Evolutionary conservation across 2,888 invertebrate species (phyloP), one percentile per base, ranked within the genome.

Genomic region (Caenorhabditis sp.): DNA sequence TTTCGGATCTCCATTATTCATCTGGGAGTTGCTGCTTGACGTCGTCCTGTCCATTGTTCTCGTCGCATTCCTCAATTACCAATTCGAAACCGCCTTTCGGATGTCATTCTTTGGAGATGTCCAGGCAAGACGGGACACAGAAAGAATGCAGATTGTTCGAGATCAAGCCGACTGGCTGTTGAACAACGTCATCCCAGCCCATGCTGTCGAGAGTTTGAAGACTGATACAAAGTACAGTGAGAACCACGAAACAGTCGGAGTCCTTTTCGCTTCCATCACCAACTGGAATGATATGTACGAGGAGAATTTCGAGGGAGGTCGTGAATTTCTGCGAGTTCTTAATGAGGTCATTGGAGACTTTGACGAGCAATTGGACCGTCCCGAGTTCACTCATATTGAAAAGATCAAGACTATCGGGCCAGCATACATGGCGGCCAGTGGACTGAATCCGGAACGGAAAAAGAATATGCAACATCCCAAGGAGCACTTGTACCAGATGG

Each of bases 211-310:
- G 88, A 95, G 96, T 91, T 93, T 98, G 71, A 97, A 97, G 92
- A 95, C 95, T 83, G 96, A 96, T 28, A 96, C 96, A 13, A 93
- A 93, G 87, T 98, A 98, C 93, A 77, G 76, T 69, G 85, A 86
- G 47, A 86, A 86, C 56, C 86, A 86, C 47, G 78, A 80, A 60
- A 82, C 83, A 6, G 78, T 81, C 22, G 86, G 85, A 0, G 96
- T 98, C 18, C 95, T 98, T 89, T 98, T 98, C 92, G 98, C 97
- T 8, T 96, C 96, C 89, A 96, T 98, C 88, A 95, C 97, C 0
- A 98, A 98, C 92, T 98, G 98, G 92, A 96, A 96, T 91, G 97
- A 98, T 93, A 95, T 98, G 94, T 98, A 98, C 92, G 98, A 98
- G 92, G 98, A 98, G 92, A 96, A 96, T 61, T 98, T 96, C 93